Conservation (phyloP, 2,113 vertebrate genomes). For the Hypomesus transpacificus region DNA sequence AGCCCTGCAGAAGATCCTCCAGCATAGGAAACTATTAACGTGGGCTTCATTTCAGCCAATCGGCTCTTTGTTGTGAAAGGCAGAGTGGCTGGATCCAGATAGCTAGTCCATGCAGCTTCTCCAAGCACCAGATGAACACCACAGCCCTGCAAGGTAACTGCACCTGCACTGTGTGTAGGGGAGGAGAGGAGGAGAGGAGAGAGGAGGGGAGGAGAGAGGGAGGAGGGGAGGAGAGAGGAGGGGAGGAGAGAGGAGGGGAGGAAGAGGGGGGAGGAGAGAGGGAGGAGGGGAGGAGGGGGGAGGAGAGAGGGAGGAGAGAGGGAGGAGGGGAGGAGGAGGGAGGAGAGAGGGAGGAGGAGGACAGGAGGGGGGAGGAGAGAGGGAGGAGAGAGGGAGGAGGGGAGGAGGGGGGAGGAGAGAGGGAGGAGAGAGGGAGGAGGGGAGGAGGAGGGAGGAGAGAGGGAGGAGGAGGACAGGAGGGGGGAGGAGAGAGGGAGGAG, state of each 20-base stretch:
- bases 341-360: constrained; percentile 44
- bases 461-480: constrained; percentile 65
- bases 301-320: constrained; percentile 48
- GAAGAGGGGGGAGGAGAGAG: constrained; percentile 21
- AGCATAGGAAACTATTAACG: too few species aligned
- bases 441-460: constrained; percentile 28
- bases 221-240: constrained; percentile 53
- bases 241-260: constrained; percentile 29
- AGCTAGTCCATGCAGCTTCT: neutral
- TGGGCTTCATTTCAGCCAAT: too few species aligned
- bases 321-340: constrained; percentile 42
- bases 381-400: constrained; percentile 19
- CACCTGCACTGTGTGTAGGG: neutral
- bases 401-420: constrained; percentile 75
- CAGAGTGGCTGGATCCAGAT: neutral
- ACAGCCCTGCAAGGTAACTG: neutral
- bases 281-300: constrained; percentile 56
- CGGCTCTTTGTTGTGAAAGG: too few species aligned
- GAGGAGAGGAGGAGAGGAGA: constrained; percentile 57
- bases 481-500: constrained; percentile 58
- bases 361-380: constrained; percentile 73
- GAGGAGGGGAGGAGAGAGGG: constrained; percentile 83
- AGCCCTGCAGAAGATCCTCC: too few species aligned
- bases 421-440: constrained; percentile 40
- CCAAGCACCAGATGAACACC: neutral